Percentiles rank a stretch among this genome's conserved stretches.
Evolutionary conservation across 2,113 vertebrate genomes (phyloP).

Genomic region (Atherinomorus stipes): DNA sequence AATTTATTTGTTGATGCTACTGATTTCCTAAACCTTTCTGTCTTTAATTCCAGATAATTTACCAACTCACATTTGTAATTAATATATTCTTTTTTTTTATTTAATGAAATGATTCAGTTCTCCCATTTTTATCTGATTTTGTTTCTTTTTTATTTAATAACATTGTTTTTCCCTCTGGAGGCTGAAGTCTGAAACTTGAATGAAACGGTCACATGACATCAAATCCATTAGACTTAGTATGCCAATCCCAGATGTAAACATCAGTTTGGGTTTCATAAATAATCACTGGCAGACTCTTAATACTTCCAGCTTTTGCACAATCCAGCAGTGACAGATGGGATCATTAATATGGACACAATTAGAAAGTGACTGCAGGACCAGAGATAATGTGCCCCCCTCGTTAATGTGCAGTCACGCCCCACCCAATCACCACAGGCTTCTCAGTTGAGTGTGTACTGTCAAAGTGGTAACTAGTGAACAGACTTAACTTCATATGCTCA

Average conservation of each 20-base stretch:
- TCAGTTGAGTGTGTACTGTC: slow-evolving; percentile 26
- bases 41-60: slow-evolving; percentile 15
- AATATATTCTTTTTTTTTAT: slow-evolving; percentile 22
- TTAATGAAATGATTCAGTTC: slow-evolving; percentile 15
- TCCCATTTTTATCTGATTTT: not conserved
- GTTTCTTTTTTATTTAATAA: slow-evolving; percentile 15
- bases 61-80: slow-evolving; percentile 29
- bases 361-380: slow-evolving; percentile 34
- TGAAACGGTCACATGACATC: slow-evolving; percentile 6
- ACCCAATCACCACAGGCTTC: slow-evolving; percentile 24
- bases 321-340: slow-evolving; percentile 69
- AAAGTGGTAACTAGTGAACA: slow-evolving; percentile 37
- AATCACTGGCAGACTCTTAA: slow-evolving; percentile 43
- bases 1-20: slow-evolving; percentile 15
- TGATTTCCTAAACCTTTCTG: not conserved
- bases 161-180: slow-evolving; percentile 33
- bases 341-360: slow-evolving; percentile 65
- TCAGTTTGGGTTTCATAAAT: slow-evolving; percentile 42
- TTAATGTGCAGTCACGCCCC: slow-evolving; percentile 37
- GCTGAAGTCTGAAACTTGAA: slow-evolving; percentile 10
- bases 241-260: slow-evolving; percentile 66
- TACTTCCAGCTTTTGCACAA: slow-evolving; percentile 9
- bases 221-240: slow-evolving; percentile 43
- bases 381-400: slow-evolving; percentile 38
- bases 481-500: slow-evolving; percentile 2